Conservation (phyloP, 2,113 vertebrate genomes). For the Paratilapia polleni region DNA sequence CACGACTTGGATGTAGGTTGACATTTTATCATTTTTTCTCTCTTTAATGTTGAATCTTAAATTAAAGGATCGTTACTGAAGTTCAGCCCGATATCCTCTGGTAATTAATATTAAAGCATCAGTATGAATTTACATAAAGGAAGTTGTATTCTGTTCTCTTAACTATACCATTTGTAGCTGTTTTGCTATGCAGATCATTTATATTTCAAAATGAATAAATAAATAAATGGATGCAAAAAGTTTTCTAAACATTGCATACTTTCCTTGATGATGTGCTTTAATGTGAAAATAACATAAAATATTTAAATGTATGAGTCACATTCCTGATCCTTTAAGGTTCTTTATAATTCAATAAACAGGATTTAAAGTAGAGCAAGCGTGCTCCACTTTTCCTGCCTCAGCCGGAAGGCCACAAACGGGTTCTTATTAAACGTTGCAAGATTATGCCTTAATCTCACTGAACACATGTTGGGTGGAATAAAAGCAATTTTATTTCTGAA, state of each 20-base stretch:
- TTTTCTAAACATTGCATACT: slow-evolving; percentile 36
- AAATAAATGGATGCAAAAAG: slow-evolving; percentile 41
- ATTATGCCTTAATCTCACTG: slow-evolving; percentile 88
- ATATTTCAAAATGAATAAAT: slow-evolving; percentile 18
- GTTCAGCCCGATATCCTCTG: background rate
- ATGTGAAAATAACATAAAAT: slow-evolving; percentile 77
- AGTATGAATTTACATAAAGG: slow-evolving; percentile 2
- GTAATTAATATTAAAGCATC: slow-evolving; percentile 40
- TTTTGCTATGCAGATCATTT: background rate
- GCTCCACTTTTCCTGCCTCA: slow-evolving; percentile 77
- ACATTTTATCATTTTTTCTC: slow-evolving; percentile 23
- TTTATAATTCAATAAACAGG: slow-evolving; percentile 89
- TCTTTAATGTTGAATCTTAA: slow-evolving; percentile 25
- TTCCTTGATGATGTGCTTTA: slow-evolving; percentile 57
- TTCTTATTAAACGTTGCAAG: slow-evolving; percentile 82
- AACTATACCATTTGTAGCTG: background rate
- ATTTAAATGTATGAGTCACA: slow-evolving; percentile 82
- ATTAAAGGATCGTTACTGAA: slow-evolving; percentile 29
- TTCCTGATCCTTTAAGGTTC: slow-evolving; percentile 85
- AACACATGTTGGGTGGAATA: slow-evolving; percentile 93
- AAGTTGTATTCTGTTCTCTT: background rate
- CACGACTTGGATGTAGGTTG: slow-evolving; percentile 31
- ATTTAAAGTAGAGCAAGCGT: slow-evolving; percentile 80
- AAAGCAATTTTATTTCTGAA: slow-evolving; percentile 93
- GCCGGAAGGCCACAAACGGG: slow-evolving; percentile 78